Evolutionary conservation across 2,888 invertebrate species (phyloP), one percentile per base, ranked within the genome.

Genomic region (Eupithecia subumbrata): DNA sequence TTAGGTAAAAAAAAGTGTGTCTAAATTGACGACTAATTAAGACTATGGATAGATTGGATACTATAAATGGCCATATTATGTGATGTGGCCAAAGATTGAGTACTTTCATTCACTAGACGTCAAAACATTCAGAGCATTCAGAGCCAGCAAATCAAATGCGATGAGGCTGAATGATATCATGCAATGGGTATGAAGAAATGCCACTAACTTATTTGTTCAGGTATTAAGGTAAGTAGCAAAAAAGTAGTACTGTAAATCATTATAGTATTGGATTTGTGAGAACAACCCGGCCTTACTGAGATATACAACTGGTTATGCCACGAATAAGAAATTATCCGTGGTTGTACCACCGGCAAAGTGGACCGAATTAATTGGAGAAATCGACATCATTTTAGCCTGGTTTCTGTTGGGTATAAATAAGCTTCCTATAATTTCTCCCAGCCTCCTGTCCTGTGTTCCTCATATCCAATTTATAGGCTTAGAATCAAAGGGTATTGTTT

Each of bases 81-180:
- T 30, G 30, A 30, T 30, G 30, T 37, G 37, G 37, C 37, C 7
- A 37, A 37, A 37, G 37, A 37, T 22, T 4, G 52, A 56, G 52
- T 68, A 45, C 48, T 63, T 69, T 64, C 69, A 69, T 70, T 70
- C 14, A 18, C 64, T 69, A 52, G 60, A 72, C 76, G 43, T 73
- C 68, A 1, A 81, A 76, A 79, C 79, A 82, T 68, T 68, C 68
- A 22, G 11, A 67, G 40, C 82, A 78, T 71, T 73, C 14, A 71
- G 73, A 80, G 78, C 75, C 76, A 76, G 91, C 91, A 92, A 91
- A 89, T 86, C 86, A 90, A 88, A 87, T 83, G 85, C 82, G 86
- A 80, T 85, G 43, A 90, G 88, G 90, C 89, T 85, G 18, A 67
- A 30, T 64, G 16, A 34, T 67, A 5, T 67, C 66, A 40, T 67